Percentiles rank a stretch among this genome's conserved stretches.
These are phyloP conservation scores for Parnassius smintheus DNA, from an alignment of 2,888 invertebrate genomes.

Conservation along the genomic window DNA sequence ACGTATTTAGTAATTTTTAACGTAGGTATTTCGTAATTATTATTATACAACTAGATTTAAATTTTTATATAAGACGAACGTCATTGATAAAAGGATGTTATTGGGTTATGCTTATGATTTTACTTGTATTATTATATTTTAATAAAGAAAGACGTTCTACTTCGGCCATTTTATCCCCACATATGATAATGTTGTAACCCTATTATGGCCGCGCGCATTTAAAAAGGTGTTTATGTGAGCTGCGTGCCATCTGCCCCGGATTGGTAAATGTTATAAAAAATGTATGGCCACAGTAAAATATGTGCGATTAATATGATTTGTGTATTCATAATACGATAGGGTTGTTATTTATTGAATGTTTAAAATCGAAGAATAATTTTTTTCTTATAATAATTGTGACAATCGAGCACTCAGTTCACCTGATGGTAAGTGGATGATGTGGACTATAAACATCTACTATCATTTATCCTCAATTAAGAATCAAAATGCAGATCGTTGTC, in stretches of 20 bases:
- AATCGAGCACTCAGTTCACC: too few relatives aligned
- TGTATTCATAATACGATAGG: neutral
- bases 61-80: too few relatives aligned
- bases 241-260: constrained; percentile 71
- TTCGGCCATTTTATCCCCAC: constrained; percentile 59
- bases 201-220: constrained; percentile 68
- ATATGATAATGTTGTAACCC: constrained; percentile 74
- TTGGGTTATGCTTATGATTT: too few relatives aligned
- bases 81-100: too few relatives aligned
- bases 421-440: too few relatives aligned
- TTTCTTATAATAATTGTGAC: too few relatives aligned
- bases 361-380: neutral
- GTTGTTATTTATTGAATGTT: constrained; percentile 10
- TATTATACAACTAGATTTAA: too few relatives aligned
- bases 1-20: too few relatives aligned
- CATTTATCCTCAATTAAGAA: too few relatives aligned
- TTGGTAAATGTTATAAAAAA: constrained; percentile 78
- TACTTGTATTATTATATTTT: neutral
- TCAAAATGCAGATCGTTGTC: too few relatives aligned
- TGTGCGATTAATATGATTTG: constrained; percentile 38
- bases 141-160: neutral
- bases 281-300: constrained; percentile 48
- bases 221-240: constrained; percentile 73
- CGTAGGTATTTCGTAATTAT: too few relatives aligned
- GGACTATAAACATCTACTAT: too few relatives aligned